These are phyloP conservation scores for Branchinecta lindahli DNA, from an alignment of 1,140 invertebrate species.

Conservation along the genomic window DNA sequence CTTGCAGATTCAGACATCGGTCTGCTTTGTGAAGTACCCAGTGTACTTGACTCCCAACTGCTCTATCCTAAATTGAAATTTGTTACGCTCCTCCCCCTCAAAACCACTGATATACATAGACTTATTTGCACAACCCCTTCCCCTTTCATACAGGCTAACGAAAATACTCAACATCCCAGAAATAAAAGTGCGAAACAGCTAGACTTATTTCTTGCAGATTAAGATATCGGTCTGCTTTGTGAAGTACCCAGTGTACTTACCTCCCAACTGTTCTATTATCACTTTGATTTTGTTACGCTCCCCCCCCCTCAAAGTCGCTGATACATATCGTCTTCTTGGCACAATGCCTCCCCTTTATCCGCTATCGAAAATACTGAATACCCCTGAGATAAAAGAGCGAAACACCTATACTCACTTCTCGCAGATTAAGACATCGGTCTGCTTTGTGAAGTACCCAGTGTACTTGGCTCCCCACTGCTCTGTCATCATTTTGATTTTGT, in stretches of 20 bases:
- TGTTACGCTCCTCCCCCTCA: constrained; percentile 57
- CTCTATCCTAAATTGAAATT: constrained; percentile 67
- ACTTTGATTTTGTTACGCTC: constrained; percentile 59
- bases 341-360: too few species aligned
- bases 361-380: too few species aligned
- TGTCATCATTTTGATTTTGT: constrained; percentile 64
- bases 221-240: constrained; percentile 42
- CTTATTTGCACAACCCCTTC: constrained; percentile 42
- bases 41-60: constrained; percentile 65
- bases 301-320: constrained; percentile 66
- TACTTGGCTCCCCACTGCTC: constrained; percentile 68
- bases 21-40: constrained; percentile 39
- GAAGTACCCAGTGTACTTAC: constrained; percentile 51
- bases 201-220: constrained; percentile 45
- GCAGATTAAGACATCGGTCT: constrained; percentile 46
- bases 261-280: constrained; percentile 70
- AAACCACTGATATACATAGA: constrained; percentile 69
- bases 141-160: too few species aligned
- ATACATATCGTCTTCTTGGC: constrained; percentile 49
- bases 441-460: constrained; percentile 40
- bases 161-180: too few species aligned
- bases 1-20: constrained; percentile 47
- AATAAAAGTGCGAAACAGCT: too few species aligned
- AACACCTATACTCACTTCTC: constrained; percentile 32
- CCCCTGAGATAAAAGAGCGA: not conserved